Conservation (phyloP, 2,113 vertebrate species). For the Charadrius vociferus region DNA sequence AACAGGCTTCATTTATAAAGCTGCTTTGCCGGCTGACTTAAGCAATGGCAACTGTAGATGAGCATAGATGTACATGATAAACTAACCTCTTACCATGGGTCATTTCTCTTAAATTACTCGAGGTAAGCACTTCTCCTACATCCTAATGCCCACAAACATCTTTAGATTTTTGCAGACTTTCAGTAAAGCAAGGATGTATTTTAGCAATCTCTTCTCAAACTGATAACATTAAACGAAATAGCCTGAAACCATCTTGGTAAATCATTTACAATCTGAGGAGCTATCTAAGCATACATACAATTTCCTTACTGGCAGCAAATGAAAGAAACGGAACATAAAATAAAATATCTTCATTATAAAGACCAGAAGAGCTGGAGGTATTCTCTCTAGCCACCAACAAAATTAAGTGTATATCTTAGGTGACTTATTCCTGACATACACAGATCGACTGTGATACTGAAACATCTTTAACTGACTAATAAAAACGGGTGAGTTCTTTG, state of each 20-base stretch:
- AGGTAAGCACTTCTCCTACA: background rate
- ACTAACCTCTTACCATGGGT: background rate
- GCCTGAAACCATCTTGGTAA: conserved; percentile 13
- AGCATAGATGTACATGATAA: background rate
- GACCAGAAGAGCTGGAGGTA: background rate
- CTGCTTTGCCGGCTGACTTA: background rate
- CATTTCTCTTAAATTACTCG: background rate
- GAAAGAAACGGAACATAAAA: conserved; percentile 32
- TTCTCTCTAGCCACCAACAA: background rate
- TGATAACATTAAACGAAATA: conserved; percentile 20
- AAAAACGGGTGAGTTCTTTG: background rate
- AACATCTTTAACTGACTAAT: background rate
- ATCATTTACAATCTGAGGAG: conserved; percentile 23
- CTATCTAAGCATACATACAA: background rate
- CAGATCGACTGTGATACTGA: background rate
- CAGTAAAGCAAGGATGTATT: background rate
- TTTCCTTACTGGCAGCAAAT: conserved; percentile 26
- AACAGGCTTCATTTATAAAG: background rate
- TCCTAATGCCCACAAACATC: background rate
- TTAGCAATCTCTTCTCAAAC: conserved; percentile 8
- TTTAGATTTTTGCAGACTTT: conserved; percentile 31
- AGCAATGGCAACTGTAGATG: conserved; percentile 12
- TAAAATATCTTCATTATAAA: conserved; percentile 20
- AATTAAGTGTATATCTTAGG: background rate
- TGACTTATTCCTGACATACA: conserved; percentile 1